Evolutionary conservation across 2,797 vertebrate genomes (phyloP), one percentile per base, ranked within the genome.

Genomic region (Tokudaia muenninki): DNA sequence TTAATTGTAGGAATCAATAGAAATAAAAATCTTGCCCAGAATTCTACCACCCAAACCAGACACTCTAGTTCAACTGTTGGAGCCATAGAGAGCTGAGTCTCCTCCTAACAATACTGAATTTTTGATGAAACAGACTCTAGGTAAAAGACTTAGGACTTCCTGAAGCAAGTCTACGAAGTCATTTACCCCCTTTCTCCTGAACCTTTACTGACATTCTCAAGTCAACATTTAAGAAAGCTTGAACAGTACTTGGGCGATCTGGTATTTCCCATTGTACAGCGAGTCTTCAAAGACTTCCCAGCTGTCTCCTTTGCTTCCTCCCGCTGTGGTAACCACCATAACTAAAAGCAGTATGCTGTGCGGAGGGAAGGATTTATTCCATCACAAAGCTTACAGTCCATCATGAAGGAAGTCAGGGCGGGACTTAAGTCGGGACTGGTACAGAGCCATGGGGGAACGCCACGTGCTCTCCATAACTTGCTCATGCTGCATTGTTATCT

Each of bases 211-310:
- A 80, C 31, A 63, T 87, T 59, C 57, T 92, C 75, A 75, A 3
- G 13, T 41, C 29, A 78, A 61, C 3, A 5, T 74, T 55, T 37
- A 31, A 87, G 50, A 91, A 26, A 92, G 37, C 31, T 13, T 6
- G 13, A 80, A 90, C 59, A 34, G 61, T 55, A 50, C 65, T 80
- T 95, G 67, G 89, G 12, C 59, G 13, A 91, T 95, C 67, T 77
- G 1, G 14, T 24, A 75, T 65, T n/a, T 29, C 52, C n/a, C 24
- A 55, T 41, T 78, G 84, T 80, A 11, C 19, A 87, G 55, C n/a
- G 94, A 29, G 5, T 80, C 50, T 75, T 91, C 79, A 67, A 92
- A 77, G 47, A 93, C 61, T 70, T 79, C 93, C 37, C 83, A 8
- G n/a, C 1, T 63, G 17, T 50, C 17, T 84, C 5, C 1, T 47